These are phyloP conservation scores for Lepidurus couesii DNA, from an alignment of 1,140 invertebrate species.

Conservation along the genomic window DNA sequence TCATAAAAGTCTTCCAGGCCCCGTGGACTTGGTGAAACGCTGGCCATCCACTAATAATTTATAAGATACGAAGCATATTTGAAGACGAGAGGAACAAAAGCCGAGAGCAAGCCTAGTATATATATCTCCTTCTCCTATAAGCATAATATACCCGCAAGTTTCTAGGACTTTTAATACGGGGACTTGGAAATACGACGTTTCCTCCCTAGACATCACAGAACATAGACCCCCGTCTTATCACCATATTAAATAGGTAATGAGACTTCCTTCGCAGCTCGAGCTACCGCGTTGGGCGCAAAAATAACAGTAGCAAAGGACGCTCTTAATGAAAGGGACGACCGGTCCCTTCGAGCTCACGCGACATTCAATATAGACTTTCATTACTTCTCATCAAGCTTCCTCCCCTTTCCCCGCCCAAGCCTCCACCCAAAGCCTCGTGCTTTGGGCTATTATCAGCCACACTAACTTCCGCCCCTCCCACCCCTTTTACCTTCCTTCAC, in stretches of 20 bases:
- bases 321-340: neutral
- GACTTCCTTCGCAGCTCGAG: neutral
- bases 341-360: neutral
- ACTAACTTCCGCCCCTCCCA: neutral
- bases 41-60: too few relatives aligned
- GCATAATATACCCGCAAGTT: too few relatives aligned
- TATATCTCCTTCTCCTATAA: too few relatives aligned
- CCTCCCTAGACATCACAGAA: too few relatives aligned
- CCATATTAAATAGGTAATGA: slow-evolving; percentile 11
- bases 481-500: neutral
- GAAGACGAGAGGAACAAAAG: too few relatives aligned
- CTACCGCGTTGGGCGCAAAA: neutral
- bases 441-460: neutral
- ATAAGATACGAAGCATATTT: too few relatives aligned
- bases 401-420: neutral
- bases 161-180: too few relatives aligned
- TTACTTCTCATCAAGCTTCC: neutral
- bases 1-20: too few relatives aligned
- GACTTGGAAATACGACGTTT: too few relatives aligned
- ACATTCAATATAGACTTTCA: slow-evolving; percentile 22
- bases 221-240: neutral
- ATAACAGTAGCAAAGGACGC: neutral
- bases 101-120: too few relatives aligned
- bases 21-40: too few relatives aligned
- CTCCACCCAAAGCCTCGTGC: neutral